A percentile compares a stretch with the other conserved stretches of the same genome.
Conservation (phyloP, 2,797 vertebrate species). For the Siniperca undulata region DNA sequence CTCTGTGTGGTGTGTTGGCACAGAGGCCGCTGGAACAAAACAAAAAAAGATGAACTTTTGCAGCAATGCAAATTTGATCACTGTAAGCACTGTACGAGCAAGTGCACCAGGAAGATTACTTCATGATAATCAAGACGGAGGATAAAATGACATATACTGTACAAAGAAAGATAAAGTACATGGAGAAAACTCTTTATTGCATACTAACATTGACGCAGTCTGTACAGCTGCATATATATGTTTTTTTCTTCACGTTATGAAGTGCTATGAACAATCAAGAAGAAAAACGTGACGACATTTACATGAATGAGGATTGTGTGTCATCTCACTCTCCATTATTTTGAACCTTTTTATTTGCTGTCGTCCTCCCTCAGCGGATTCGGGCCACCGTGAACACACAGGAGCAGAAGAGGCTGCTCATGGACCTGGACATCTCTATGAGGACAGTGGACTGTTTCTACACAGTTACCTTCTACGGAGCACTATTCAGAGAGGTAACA, state of each 20-base stretch:
- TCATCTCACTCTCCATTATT: not conserved
- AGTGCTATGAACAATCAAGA: too few relatives aligned
- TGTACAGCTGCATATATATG: too few relatives aligned
- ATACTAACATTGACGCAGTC: not conserved
- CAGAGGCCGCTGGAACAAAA: too few relatives aligned
- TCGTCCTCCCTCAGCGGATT: slow-evolving; percentile 86
- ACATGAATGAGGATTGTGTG: too few relatives aligned
- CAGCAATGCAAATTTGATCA: too few relatives aligned
- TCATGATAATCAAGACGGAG: not conserved
- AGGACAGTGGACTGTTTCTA: slow-evolving; percentile 96
- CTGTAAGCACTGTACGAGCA: not conserved
- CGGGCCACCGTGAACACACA: slow-evolving; percentile 96
- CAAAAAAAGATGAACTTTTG: too few relatives aligned
- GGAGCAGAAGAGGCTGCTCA: slow-evolving; percentile 96
- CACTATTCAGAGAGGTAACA: slow-evolving; percentile 93
- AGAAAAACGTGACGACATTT: not conserved
- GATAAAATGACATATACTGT: not conserved
- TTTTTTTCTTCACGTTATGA: not conserved
- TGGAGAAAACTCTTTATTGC: not conserved
- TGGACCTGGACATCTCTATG: slow-evolving; percentile 98
- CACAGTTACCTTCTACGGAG: slow-evolving; percentile 96
- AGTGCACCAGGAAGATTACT: not conserved
- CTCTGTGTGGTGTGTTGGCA: too few relatives aligned
- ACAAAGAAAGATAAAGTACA: not conserved
- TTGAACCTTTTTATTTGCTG: not conserved